Base-by-base conservation (phyloP, 2,888 invertebrate genomes). In the Apotomis betuletana region DNA sequence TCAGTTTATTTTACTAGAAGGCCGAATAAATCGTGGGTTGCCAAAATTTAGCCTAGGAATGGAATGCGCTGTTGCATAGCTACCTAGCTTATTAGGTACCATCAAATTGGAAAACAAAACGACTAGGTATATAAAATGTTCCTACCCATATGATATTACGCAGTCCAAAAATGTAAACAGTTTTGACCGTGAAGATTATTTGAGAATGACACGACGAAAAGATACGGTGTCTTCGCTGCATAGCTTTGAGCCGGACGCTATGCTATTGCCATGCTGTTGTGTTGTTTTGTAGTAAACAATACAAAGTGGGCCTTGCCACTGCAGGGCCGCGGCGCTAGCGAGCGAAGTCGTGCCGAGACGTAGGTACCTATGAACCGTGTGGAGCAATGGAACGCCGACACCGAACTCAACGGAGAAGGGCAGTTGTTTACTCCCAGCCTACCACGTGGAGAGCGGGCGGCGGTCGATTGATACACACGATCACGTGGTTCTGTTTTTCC, bases 371-470 rank as follows among this genome's bases (percentile, higher is more conserved):
- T 60, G 54, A 41, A 6, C 70, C 38, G 54, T 36, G 38, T 36
- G 15, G 55, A 57, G 49, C 65, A 27, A 27, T 27, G 27, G 27
- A 27, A 27, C 27, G 27, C 27, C 27, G 27, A 27, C 27, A 41
- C 55, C 54, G 46, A 67, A 67, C 71, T 62, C 71, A 55, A 38
- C 67, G 57, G 60, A 67, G 67, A 70, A 70, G 73, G 67, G 68
- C 67, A 69, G 64, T 77, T 77, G 76, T 77, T 77, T 77, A 77
- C 76, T 75, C 67, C 75, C 74, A 74, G 63, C 78, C 77, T 80
- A 90, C 91, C 92, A 92, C 92, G 92, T 92, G 92, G 91, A 89
- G 81, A 83, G 77, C 78, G 79, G 79, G 81, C 83, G 80, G 77
- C 78, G 79, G 80, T 77, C 81, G 80, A 79, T 82, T 82, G 80